These are phyloP conservation scores for Scaptomyza tumidula DNA, from an alignment of 2,888 invertebrate species.

Conservation along the genomic window DNA sequence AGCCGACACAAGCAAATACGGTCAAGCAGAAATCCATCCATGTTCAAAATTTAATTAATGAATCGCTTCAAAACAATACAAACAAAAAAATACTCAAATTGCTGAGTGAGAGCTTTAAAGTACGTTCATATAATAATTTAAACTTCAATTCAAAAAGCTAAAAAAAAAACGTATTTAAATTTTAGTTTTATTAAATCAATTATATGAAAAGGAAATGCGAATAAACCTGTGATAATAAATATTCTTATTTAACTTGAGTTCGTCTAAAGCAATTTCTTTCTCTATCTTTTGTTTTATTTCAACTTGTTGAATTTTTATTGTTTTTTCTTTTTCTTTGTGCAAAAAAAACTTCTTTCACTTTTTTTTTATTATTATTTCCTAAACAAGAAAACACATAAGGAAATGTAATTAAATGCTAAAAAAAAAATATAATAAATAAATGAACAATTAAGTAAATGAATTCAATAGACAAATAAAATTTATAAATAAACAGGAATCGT, in stretches of 20 bases:
- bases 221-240: too few species aligned
- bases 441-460: not conserved
- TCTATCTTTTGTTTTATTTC: not conserved
- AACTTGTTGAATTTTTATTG: not conserved
- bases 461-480: too few species aligned
- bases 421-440: not conserved
- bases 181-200: not conserved
- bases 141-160: not conserved
- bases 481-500: not conserved
- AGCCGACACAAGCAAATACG: slow-evolving; percentile 60
- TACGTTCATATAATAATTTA: slow-evolving; percentile 14
- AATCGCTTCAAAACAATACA: slow-evolving; percentile 24
- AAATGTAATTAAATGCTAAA: not conserved
- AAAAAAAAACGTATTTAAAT: not conserved
- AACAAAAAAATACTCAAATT: not conserved
- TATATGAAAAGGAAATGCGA: too few species aligned
- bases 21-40: slow-evolving; percentile 53
- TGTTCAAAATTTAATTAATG: slow-evolving; percentile 69
- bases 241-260: not conserved
- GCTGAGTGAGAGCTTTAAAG: slow-evolving; percentile 40
- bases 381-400: too few species aligned
- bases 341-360: too few species aligned
- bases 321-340: not conserved
- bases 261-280: too few species aligned
- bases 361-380: too few species aligned